Base-by-base conservation (phyloP, 2,888 invertebrate genomes). In the Drosophila cognata region DNA sequence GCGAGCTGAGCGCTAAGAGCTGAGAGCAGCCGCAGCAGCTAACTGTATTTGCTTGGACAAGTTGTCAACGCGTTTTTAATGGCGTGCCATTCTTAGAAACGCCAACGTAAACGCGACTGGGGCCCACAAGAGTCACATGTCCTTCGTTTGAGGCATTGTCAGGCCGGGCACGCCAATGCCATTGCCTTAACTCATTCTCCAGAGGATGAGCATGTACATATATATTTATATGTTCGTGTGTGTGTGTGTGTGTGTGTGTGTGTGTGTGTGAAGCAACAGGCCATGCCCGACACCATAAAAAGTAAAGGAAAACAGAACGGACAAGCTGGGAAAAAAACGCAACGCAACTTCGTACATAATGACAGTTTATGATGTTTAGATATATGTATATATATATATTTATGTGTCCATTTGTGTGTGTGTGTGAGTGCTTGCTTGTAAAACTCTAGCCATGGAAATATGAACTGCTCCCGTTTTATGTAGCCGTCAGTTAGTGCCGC, bases 311-410 rank as follows among this genome's bases (percentile, higher is more conserved):
- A 69, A 52, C 69, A 68, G 52, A 66, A 46, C 69, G 60, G 71
- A 57, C 70, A 52, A 64, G 33, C 62, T 52, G 64, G 36, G 28
- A 13, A 41, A 59, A 70, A 58, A 71, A 66, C 66, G 63, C 68
- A 65, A 59, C 55, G 74, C 81, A 88, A 81, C 88, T 86, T 83
- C 71, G 81, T 77, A 81, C 87, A 86, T 86, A 88, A 85, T 88
- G 82, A 80, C 84, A 79, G 81, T 85, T 88, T 86, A 88, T 88
- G 89, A 81, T 63, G 63, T 70, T 46, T 57, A 46, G 43, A 46
- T 53, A 41, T 51, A 51, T 46, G 18, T 62, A 41, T 41, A 2
- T 8, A 18, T 7, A 36, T 2, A 43, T 21, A 46, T 13, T 4
- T 7, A 4, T 13, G 21, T 4, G 46, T 21, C 4, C 13, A 38